A percentile compares a stretch with the other conserved stretches of the same genome.
Conservation (phyloP, 1,140 invertebrate genomes). For the Mycetomoellerius zeteki region DNA sequence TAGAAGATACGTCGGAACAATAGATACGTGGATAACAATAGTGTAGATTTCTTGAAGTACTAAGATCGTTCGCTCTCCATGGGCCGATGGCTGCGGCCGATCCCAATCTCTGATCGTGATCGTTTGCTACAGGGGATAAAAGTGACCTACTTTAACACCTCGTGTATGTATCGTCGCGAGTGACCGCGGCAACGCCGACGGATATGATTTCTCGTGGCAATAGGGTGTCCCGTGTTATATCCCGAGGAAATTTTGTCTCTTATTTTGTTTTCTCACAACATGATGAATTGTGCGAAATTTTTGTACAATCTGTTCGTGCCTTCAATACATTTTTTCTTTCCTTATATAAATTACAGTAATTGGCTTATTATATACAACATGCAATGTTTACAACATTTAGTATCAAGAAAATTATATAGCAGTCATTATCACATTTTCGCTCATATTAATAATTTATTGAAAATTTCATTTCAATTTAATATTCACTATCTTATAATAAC, state of each 20-base stretch:
- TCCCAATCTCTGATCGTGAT: conserved; percentile 70
- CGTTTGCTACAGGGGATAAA: conserved; percentile 77
- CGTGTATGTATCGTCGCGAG: conserved; percentile 38
- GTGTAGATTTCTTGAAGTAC: conserved; percentile 25
- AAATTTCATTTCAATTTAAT: background rate
- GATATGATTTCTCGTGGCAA: conserved; percentile 51
- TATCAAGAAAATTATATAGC: background rate
- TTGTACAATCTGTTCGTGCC: background rate
- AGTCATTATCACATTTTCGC: background rate
- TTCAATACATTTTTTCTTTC: background rate
- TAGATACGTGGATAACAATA: conserved; percentile 32
- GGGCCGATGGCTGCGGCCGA: conserved; percentile 39
- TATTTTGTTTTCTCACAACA: background rate
- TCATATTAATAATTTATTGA: background rate
- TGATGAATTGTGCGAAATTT: background rate
- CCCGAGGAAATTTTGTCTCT: conserved; percentile 14
- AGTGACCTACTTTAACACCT: conserved; percentile 71
- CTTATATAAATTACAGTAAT: background rate
- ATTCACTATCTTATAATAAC: background rate
- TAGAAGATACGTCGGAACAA: background rate
- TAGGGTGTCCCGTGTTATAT: conserved; percentile 39
- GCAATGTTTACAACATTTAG: background rate
- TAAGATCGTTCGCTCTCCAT: conserved; percentile 57
- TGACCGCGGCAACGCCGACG: conserved; percentile 41
- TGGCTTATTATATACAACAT: background rate